phyloP scores from a whole-genome alignment of 2,888 invertebrate species.

The Leptothorax acervorum region DNA sequence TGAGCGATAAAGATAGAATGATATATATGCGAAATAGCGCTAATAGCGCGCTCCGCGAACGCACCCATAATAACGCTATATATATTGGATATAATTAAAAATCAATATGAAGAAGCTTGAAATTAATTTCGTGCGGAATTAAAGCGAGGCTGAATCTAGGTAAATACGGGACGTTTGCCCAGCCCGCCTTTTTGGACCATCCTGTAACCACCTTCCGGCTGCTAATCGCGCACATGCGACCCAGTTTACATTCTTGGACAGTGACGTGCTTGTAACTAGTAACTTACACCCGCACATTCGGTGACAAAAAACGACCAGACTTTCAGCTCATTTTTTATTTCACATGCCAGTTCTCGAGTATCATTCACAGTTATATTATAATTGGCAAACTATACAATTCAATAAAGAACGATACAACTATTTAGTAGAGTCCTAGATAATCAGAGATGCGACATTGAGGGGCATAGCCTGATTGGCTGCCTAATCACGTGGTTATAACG shows the following conservation, averaged over 20 bases:
- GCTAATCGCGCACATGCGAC: conserved; percentile 32
- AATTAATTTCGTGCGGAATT: conserved; percentile 3
- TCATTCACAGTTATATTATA: not conserved
- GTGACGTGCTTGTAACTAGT: conserved; percentile 7
- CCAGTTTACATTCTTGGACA: conserved; percentile 15
- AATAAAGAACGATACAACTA: not conserved
- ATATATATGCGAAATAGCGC: too few species aligned
- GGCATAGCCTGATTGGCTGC: too few species aligned
- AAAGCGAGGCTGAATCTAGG: not conserved
- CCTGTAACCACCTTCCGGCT: not conserved
- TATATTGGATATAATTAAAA: not conserved
- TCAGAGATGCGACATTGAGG: too few species aligned
- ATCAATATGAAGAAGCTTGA: not conserved
- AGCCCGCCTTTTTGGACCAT: not conserved
- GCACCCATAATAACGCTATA: not conserved
- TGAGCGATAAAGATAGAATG: too few species aligned
- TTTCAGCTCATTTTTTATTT: not conserved
- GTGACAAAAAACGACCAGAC: not conserved
- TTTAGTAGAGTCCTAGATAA: not conserved
- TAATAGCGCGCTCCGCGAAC: too few species aligned
- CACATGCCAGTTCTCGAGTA: not conserved
- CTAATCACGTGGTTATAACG: too few species aligned
- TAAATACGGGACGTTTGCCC: not conserved
- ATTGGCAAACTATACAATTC: too few species aligned
- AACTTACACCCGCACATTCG: not conserved